These are phyloP conservation scores for Meriones psammophilus DNA, from an alignment of 2,797 vertebrate species.

Conservation along the genomic window DNA sequence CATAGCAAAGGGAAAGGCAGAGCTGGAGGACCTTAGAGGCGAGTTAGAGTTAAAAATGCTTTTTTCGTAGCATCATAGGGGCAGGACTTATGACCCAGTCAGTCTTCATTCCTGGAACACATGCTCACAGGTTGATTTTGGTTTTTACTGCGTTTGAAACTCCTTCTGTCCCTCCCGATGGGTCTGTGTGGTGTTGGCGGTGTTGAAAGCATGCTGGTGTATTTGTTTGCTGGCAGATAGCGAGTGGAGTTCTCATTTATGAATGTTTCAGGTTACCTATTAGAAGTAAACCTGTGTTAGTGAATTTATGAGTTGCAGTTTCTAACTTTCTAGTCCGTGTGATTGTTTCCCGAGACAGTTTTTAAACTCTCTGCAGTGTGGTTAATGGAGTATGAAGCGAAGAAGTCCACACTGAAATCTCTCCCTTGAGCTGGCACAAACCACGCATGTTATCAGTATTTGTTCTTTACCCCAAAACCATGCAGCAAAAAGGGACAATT, in stretches of 20 bases:
- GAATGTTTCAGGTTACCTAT: constrained; percentile 19
- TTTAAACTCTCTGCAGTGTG: constrained; percentile 27
- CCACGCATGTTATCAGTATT: background rate
- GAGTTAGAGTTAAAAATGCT: constrained; percentile 25
- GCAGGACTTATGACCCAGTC: constrained; percentile 9
- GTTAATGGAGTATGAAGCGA: constrained; percentile 47
- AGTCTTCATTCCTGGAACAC: background rate
- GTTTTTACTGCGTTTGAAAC: constrained; percentile 29
- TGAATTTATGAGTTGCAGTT: constrained; percentile 45
- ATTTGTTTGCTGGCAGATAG: constrained; percentile 24
- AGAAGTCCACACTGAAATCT: background rate
- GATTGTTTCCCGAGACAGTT: constrained; percentile 30
- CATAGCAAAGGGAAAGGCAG: background rate
- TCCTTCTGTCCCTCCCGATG: background rate
- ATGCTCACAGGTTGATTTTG: background rate
- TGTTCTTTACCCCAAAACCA: background rate
- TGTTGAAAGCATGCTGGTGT: constrained; percentile 40
- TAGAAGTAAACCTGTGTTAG: constrained; percentile 47
- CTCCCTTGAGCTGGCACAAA: constrained; percentile 9
- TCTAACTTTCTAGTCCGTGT: constrained; percentile 2
- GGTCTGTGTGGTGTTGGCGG: background rate
- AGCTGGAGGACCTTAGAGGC: background rate
- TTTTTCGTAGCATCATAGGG: background rate
- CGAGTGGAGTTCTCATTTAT: background rate
- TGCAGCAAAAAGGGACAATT: background rate